These are phyloP conservation scores for Carcharodon carcharias DNA, from an alignment of 2,797 vertebrate species.

Conservation along the genomic window DNA sequence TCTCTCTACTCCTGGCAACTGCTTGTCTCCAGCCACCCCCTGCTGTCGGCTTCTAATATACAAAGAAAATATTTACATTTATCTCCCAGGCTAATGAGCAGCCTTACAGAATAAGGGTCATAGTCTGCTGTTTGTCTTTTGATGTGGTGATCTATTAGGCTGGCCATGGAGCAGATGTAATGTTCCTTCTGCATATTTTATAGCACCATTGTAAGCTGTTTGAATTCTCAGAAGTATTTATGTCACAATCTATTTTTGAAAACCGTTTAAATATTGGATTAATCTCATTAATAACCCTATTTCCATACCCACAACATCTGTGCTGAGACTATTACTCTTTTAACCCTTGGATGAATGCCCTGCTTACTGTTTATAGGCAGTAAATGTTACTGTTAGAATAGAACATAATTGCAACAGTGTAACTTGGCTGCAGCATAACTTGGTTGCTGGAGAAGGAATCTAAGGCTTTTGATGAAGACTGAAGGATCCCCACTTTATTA, in stretches of 20 bases:
- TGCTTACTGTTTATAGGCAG: not conserved
- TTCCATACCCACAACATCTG: not conserved
- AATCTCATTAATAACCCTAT: not conserved
- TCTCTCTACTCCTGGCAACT: slow-evolving; percentile 1
- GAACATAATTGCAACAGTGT: not conserved
- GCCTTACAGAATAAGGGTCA: not conserved
- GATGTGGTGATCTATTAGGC: not conserved
- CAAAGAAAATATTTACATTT: slow-evolving; percentile 8
- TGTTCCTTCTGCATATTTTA: not conserved
- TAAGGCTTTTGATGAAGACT: not conserved
- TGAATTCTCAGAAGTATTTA: not conserved
- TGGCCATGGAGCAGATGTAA: not conserved
- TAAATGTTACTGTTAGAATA: not conserved
- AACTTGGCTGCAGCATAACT: not conserved
- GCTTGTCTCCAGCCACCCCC: not conserved
- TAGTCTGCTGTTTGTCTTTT: not conserved
- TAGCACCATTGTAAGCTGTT: not conserved
- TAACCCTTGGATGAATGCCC: not conserved
- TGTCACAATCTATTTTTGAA: not conserved
- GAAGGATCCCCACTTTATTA: not conserved
- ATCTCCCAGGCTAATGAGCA: not conserved
- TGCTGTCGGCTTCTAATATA: not conserved
- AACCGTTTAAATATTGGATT: not conserved
- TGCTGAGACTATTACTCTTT: not conserved
- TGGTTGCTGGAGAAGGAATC: not conserved